A percentile compares a stretch with the other conserved stretches of the same genome.
Conservation (phyloP, 2,113 vertebrate genomes). For the Gobio gobio region DNA sequence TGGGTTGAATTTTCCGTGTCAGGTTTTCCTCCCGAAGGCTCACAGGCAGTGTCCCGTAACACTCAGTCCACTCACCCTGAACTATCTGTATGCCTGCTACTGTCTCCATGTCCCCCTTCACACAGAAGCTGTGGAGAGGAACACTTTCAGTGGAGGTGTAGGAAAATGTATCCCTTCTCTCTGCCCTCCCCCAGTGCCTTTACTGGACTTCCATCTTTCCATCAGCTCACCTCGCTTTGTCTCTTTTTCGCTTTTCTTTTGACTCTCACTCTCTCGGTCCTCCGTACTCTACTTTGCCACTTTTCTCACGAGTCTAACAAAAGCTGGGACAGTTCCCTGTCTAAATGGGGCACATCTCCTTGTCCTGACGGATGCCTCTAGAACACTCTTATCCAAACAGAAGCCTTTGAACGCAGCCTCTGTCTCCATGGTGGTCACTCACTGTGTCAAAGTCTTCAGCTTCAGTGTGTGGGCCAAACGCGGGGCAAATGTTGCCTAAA, state of each 20-base stretch:
- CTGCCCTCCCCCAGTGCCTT: conserved; percentile 32
- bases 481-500: conserved; percentile 36
- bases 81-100: conserved; percentile 68
- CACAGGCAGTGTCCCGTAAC: conserved; percentile 45
- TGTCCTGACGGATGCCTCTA: conserved; percentile 37
- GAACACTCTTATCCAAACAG: conserved; percentile 45
- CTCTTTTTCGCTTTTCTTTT: neutral
- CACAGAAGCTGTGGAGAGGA: conserved; percentile 37
- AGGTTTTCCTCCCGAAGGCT: conserved; percentile 51
- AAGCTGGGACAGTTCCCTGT: conserved; percentile 36
- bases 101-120: conserved; percentile 38
- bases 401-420: conserved; percentile 23
- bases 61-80: conserved; percentile 70
- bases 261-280: neutral
- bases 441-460: conserved; percentile 59
- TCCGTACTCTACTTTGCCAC: conserved; percentile 5
- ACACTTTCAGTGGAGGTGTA: conserved; percentile 39
- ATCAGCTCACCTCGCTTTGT: conserved; percentile 37
- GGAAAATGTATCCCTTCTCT: conserved; percentile 34
- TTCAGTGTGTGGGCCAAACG: conserved; percentile 69
- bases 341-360: conserved; percentile 43
- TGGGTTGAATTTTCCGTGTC: conserved; percentile 41
- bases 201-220: conserved; percentile 48
- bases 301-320: conserved; percentile 45
- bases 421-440: conserved; percentile 64